phyloP scores from a whole-genome alignment of 2,797 vertebrate species.

The Garrulus glandarius region DNA sequence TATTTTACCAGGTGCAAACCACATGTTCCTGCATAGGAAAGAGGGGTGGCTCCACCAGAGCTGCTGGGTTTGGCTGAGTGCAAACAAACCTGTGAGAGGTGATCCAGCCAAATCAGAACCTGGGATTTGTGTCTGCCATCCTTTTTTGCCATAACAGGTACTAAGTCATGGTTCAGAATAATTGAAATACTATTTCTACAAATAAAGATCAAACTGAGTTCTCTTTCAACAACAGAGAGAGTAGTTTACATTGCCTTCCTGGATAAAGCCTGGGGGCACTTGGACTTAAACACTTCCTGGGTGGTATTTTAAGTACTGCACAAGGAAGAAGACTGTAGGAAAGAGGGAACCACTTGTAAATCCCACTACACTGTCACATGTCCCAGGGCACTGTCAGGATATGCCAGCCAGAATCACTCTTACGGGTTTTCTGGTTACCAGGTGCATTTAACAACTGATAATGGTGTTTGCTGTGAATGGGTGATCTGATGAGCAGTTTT shows the following conservation, averaged over 20 bases:
- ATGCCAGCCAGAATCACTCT: neutral
- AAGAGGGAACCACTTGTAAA: neutral
- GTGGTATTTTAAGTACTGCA: neutral
- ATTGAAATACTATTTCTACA: neutral
- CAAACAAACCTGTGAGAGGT: neutral
- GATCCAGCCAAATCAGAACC: neutral
- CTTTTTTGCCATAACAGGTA: neutral
- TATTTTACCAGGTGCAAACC: neutral
- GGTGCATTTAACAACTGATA: neutral
- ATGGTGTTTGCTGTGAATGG: neutral
- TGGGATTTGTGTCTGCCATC: neutral
- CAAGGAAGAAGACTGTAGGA: neutral
- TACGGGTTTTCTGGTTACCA: neutral
- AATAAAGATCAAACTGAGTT: neutral
- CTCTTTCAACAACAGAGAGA: neutral
- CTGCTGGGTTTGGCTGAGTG: neutral
- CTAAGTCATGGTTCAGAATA: neutral
- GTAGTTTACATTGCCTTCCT: neutral
- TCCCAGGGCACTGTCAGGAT: neutral
- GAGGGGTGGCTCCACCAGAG: neutral
- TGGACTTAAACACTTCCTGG: neutral
- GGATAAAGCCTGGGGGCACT: neutral
- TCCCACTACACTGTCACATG: accelerated
- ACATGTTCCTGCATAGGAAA: neutral
- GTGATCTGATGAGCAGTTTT: neutral